These are phyloP conservation scores for Uropetala carovei DNA, from an alignment of 2,888 invertebrate genomes.

Conservation along the genomic window DNA sequence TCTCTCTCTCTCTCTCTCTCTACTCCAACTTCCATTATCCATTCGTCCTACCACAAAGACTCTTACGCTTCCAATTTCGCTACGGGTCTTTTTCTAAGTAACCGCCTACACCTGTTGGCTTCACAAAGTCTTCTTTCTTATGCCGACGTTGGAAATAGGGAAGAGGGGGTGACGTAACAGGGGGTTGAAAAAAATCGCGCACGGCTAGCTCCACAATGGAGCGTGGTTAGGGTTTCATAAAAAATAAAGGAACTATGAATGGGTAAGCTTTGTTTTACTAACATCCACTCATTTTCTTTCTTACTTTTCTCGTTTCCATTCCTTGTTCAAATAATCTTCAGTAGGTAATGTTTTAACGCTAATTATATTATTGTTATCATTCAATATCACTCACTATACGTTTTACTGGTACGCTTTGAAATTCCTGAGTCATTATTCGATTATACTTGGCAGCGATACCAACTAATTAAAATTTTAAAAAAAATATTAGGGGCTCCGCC, in stretches of 20 bases:
- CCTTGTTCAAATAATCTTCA: too few species aligned
- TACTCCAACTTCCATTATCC: not conserved
- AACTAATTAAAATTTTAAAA: too few species aligned
- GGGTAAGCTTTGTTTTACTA: too few species aligned
- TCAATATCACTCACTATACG: too few species aligned
- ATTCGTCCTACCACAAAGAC: not conserved
- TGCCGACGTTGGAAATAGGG: not conserved
- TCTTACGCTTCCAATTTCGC: not conserved
- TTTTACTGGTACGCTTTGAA: too few species aligned
- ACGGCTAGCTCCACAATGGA: not conserved
- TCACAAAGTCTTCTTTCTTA: not conserved
- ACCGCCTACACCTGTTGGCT: conserved; percentile 29
- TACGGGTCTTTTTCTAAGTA: not conserved
- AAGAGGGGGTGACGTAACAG: not conserved
- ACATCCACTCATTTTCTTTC: too few species aligned
- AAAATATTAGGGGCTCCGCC: too few species aligned
- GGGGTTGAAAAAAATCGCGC: not conserved
- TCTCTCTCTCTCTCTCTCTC: conserved; percentile 3
- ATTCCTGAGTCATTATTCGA: too few species aligned
- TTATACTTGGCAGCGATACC: too few species aligned
- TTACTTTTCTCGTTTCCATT: too few species aligned
- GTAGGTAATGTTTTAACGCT: too few species aligned
- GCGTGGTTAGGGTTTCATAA: not conserved
- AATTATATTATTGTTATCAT: too few species aligned
- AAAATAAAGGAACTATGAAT: not conserved